phyloP scores from a whole-genome alignment of 1,140 invertebrate species.

The Cydia splendana region DNA sequence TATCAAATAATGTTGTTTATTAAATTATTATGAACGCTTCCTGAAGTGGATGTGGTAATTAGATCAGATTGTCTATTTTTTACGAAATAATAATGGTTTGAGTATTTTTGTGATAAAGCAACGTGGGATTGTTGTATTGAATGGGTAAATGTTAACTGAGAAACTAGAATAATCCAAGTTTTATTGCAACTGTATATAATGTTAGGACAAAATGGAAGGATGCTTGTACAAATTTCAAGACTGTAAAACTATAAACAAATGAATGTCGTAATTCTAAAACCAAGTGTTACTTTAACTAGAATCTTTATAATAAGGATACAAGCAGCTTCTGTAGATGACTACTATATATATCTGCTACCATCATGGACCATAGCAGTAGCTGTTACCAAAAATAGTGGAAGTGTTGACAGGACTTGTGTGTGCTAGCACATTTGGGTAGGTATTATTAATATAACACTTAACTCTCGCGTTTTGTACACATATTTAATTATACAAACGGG shows the following conservation, averaged over 20 bases:
- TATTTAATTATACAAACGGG: too few relatives aligned
- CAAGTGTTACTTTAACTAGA: conserved; percentile 40
- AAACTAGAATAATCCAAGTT: conserved; percentile 54
- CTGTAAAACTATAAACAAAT: conserved; percentile 60
- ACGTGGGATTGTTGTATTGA: conserved; percentile 70
- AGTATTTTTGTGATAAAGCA: conserved; percentile 75
- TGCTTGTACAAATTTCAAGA: conserved; percentile 75
- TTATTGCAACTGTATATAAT: conserved; percentile 54
- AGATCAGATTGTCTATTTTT: conserved; percentile 74
- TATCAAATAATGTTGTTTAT: conserved; percentile 77
- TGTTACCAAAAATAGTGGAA: conserved; percentile 14
- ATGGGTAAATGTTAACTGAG: conserved; percentile 67
- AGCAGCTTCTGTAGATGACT: not conserved
- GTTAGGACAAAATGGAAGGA: conserved; percentile 57
- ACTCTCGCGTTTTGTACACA: too few relatives aligned
- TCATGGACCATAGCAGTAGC: conserved; percentile 2
- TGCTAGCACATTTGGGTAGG: not conserved
- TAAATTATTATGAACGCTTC: conserved; percentile 77
- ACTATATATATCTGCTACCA: conserved; percentile 13
- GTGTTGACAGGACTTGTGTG: conserved; percentile 1
- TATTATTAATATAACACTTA: too few relatives aligned
- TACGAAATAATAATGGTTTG: conserved; percentile 69
- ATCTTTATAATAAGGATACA: conserved; percentile 4
- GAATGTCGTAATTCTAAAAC: conserved; percentile 40
- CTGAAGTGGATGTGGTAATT: conserved; percentile 69